These are phyloP conservation scores for Sceliomorpha sp. DNA, from an alignment of 2,888 invertebrate species.

Conservation along the genomic window DNA sequence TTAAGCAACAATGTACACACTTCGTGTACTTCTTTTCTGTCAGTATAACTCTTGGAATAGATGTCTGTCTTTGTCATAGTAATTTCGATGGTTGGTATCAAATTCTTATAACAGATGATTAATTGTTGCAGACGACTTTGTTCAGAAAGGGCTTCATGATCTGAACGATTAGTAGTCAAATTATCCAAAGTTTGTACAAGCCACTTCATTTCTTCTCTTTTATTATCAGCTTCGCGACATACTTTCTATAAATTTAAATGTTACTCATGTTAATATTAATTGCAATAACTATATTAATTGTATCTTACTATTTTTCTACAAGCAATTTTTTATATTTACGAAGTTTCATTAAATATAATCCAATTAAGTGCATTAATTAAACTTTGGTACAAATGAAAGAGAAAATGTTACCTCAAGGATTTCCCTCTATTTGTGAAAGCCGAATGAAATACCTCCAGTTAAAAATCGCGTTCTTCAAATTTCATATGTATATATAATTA, in stretches of 20 bases:
- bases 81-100: constrained; percentile 95
- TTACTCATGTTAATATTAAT: constrained; percentile 22
- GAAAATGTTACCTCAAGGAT: constrained; percentile 32
- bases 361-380: not conserved
- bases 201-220: constrained; percentile 97
- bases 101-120: constrained; percentile 92
- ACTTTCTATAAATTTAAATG: constrained; percentile 84
- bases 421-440: constrained; percentile 31
- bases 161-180: constrained; percentile 90
- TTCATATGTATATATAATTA: not conserved
- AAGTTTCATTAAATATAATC: not conserved
- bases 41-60: constrained; percentile 95
- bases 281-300: too few relatives aligned
- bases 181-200: constrained; percentile 94
- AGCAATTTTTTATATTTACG: too few relatives aligned
- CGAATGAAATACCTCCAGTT: constrained; percentile 12
- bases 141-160: constrained; percentile 89
- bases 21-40: constrained; percentile 93
- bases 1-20: constrained; percentile 89
- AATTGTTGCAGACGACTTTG: constrained; percentile 91
- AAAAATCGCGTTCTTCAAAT: too few relatives aligned
- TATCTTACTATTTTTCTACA: too few relatives aligned
- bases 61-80: constrained; percentile 96
- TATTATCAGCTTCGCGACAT: constrained; percentile 93
- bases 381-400: not conserved